Percentiles rank a stretch among this genome's conserved stretches.
Conservation (phyloP, 2,113 vertebrate species). For the Zosterops hypoxanthus region DNA sequence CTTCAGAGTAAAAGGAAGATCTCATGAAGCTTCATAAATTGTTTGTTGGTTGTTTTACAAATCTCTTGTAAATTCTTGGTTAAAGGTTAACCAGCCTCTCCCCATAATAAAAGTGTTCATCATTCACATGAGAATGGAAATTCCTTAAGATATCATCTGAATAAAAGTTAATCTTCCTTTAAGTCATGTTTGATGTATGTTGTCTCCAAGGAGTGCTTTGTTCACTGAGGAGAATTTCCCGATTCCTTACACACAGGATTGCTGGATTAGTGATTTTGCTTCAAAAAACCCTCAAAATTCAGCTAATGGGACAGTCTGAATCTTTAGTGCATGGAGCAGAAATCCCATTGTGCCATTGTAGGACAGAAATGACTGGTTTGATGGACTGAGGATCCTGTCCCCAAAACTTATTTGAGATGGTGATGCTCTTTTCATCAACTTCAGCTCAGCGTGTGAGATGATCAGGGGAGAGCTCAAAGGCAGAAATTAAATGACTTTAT, state of each 20-base stretch:
- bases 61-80: constrained; percentile 28
- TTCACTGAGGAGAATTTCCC: neutral
- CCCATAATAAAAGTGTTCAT: constrained; percentile 33
- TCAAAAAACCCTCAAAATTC: neutral
- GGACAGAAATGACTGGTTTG: neutral
- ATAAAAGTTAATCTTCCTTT: constrained; percentile 28
- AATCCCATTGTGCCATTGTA: neutral
- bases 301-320: neutral
- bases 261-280: neutral
- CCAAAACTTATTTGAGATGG: neutral
- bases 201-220: neutral
- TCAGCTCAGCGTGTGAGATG: neutral
- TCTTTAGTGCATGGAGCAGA: neutral
- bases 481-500: neutral
- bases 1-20: neutral
- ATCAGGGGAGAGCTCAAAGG: neutral
- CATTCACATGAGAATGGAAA: constrained; percentile 2
- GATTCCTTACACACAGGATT: neutral
- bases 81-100: constrained; percentile 35
- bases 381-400: neutral
- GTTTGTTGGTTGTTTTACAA: constrained; percentile 27
- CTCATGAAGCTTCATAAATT: neutral
- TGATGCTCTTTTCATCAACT: neutral
- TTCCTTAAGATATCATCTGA: constrained; percentile 12
- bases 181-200: neutral